Evolutionary conservation across 2,113 vertebrate genomes (phyloP).

Genomic region (Panthera tigris): DNA sequence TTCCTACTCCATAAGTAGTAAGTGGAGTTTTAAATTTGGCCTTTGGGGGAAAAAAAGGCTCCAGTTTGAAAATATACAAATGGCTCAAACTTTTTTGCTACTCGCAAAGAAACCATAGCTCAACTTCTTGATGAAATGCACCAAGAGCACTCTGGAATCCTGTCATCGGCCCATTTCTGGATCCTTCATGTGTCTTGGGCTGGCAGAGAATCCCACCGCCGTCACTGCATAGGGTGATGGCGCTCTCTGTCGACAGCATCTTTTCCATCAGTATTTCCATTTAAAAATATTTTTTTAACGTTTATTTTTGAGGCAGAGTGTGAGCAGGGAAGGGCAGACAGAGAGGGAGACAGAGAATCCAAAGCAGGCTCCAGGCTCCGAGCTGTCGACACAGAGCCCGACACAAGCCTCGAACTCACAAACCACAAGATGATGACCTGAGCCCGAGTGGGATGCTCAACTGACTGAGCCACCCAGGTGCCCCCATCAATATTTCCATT

Average conservation of each 20-base stretch:
- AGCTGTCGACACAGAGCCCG: no score
- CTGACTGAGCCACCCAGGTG: no score
- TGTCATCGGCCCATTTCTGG: background rate
- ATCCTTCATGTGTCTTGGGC: no score
- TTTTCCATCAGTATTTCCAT: background rate
- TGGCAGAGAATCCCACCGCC: fast-evolving
- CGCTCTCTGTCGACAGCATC: background rate
- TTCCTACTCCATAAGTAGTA: background rate
- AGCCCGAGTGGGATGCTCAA: no score
- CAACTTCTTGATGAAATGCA: background rate
- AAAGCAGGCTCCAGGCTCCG: no score
- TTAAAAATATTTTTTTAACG: no score
- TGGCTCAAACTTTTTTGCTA: background rate
- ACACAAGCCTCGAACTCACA: no score
- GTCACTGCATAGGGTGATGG: fast-evolving
- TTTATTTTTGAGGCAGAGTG: no score
- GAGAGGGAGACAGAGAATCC: no score
- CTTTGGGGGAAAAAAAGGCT: background rate
- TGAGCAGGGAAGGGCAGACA: no score
- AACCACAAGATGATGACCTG: no score
- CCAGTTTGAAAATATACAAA: background rate
- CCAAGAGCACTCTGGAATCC: background rate
- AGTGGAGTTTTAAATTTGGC: background rate
- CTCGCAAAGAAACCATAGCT: background rate
- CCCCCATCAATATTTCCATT: background rate